phyloP scores from a whole-genome alignment of 1,140 invertebrate genomes.

The Pteromalus puparum region DNA sequence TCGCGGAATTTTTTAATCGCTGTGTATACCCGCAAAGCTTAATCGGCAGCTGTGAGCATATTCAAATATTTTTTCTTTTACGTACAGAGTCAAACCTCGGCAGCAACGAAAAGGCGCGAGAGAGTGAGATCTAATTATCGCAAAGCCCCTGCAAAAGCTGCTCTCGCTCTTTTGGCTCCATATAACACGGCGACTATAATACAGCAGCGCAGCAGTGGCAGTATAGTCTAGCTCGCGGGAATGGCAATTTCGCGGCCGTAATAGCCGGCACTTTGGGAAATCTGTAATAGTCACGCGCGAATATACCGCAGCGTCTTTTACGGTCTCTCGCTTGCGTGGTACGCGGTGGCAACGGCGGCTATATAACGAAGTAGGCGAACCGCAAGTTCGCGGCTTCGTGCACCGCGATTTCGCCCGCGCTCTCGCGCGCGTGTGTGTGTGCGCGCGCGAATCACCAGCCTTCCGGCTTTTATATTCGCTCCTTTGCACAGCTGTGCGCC shows the following conservation, averaged over 20 bases:
- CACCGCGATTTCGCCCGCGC: neutral
- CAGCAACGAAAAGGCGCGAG: neutral
- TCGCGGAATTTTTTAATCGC: neutral
- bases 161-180: neutral
- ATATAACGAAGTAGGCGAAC: constrained; percentile 52
- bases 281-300: constrained; percentile 47
- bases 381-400: constrained; percentile 34
- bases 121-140: neutral
- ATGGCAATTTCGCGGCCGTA: constrained; percentile 30
- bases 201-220: neutral
- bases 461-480: constrained; percentile 35
- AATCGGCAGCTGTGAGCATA: no score
- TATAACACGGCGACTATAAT: neutral
- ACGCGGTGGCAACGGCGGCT: neutral
- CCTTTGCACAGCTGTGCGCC: neutral
- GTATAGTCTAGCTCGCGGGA: neutral
- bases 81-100: no score
- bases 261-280: constrained; percentile 47
- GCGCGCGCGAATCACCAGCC: neutral
- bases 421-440: neutral
- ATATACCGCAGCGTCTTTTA: constrained; percentile 37
- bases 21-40: no score
- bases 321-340: constrained; percentile 17
- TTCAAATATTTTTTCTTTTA: no score
- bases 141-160: neutral